These are phyloP conservation scores for Tetramorium parvispinum DNA, from an alignment of 1,140 invertebrate species.

Conservation along the genomic window DNA sequence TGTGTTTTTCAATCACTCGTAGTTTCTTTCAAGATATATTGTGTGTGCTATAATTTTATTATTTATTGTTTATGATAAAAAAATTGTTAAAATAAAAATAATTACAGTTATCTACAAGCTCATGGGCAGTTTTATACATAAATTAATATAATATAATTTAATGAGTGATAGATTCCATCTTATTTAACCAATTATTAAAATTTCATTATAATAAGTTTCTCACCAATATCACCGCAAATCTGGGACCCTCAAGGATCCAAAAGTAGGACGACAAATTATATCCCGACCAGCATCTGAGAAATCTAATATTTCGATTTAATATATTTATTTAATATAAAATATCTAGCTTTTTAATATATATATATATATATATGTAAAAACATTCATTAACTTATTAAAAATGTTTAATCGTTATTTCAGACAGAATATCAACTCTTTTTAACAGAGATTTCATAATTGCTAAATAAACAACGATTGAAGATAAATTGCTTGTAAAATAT, in stretches of 20 bases:
- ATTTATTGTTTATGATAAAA: neutral
- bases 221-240: slow-evolving; percentile 92
- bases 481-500: neutral
- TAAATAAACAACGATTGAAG: neutral
- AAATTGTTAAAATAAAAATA: neutral
- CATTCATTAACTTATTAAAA: neutral
- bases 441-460: neutral
- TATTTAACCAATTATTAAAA: neutral
- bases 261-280: slow-evolving; percentile 93
- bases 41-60: neutral
- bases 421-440: neutral
- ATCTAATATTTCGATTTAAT: slow-evolving; percentile 58
- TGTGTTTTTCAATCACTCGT: neutral
- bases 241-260: slow-evolving; percentile 95
- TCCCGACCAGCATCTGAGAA: slow-evolving; percentile 92
- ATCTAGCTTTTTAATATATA: no score
- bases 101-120: neutral
- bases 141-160: neutral
- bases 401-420: neutral
- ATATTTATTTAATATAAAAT: neutral
- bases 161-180: neutral
- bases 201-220: slow-evolving; percentile 68
- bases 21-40: neutral
- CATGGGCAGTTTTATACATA: neutral
- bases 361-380: neutral